These are phyloP conservation scores for Drosophila paracracens DNA, from an alignment of 2,888 invertebrate genomes.

Conservation along the genomic window DNA sequence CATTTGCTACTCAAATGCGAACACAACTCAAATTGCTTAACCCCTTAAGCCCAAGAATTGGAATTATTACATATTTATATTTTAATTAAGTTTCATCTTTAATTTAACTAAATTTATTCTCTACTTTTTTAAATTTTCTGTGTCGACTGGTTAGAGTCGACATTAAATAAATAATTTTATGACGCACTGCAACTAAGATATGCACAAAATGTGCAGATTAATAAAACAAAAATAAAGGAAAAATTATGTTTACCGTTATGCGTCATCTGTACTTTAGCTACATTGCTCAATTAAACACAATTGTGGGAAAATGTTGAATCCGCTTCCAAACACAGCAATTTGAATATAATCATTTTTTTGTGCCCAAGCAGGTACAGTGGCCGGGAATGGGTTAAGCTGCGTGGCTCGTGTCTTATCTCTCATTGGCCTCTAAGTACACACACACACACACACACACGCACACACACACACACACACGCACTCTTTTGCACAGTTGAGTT, in stretches of 20 bases:
- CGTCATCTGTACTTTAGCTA: background rate
- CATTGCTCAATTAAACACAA: background rate
- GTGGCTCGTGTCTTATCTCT: slow-evolving; percentile 51
- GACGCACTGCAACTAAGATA: no score
- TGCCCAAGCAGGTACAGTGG: background rate
- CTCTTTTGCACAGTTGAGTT: slow-evolving; percentile 39
- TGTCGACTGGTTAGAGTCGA: background rate
- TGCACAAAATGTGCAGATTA: no score
- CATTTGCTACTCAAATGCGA: slow-evolving; percentile 30
- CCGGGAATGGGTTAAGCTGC: background rate
- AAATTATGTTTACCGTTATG: background rate
- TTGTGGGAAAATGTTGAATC: background rate
- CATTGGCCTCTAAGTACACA: slow-evolving; percentile 34
- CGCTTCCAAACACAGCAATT: background rate
- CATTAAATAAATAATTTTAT: no score
- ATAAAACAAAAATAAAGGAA: background rate
- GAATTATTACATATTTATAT: background rate
- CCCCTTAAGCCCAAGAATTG: background rate
- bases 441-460: background rate
- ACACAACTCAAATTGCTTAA: slow-evolving; percentile 33
- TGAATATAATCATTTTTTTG: background rate
- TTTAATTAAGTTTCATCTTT: background rate
- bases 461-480: background rate
- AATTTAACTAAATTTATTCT: background rate
- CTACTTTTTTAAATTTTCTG: background rate